Conservation (phyloP, 2,113 vertebrate species). For the Dasyornis broadbenti region DNA sequence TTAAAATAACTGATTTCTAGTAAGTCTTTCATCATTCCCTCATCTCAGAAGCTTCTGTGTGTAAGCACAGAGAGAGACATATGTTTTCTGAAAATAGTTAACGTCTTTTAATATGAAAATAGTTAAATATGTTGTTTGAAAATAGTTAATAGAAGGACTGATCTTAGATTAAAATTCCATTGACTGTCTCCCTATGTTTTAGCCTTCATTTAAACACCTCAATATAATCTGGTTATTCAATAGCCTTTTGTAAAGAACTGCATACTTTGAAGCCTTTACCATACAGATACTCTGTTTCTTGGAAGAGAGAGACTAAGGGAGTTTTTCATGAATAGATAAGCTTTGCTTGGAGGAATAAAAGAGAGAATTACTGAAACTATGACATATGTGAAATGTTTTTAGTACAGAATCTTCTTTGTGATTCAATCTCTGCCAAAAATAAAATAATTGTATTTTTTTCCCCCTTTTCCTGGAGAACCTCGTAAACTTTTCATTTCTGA, state of each 20-base stretch:
- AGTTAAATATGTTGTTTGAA: not conserved
- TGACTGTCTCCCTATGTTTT: not conserved
- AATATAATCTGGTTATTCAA: not conserved
- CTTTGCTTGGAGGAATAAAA: not conserved
- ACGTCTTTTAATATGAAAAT: not conserved
- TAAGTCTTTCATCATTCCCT: not conserved
- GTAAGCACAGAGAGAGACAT: not conserved
- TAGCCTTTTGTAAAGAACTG: not conserved
- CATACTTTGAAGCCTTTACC: not conserved
- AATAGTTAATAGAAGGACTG: not conserved
- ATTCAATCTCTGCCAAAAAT: not conserved
- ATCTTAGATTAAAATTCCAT: not conserved
- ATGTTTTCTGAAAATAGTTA: not conserved
- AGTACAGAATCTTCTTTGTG: not conserved
- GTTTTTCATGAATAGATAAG: not conserved
- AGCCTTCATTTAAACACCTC: not conserved
- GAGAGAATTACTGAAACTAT: not conserved
- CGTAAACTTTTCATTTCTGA: not conserved
- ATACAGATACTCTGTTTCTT: not conserved
- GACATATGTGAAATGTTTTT: not conserved
- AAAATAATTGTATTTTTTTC: not conserved
- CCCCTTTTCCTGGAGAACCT: not conserved
- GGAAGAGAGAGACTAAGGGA: not conserved
- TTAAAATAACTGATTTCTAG: not conserved
- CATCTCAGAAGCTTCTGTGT: not conserved